Base-by-base conservation (phyloP, 2,113 vertebrate species). In the Oenanthe melanoleuca region DNA sequence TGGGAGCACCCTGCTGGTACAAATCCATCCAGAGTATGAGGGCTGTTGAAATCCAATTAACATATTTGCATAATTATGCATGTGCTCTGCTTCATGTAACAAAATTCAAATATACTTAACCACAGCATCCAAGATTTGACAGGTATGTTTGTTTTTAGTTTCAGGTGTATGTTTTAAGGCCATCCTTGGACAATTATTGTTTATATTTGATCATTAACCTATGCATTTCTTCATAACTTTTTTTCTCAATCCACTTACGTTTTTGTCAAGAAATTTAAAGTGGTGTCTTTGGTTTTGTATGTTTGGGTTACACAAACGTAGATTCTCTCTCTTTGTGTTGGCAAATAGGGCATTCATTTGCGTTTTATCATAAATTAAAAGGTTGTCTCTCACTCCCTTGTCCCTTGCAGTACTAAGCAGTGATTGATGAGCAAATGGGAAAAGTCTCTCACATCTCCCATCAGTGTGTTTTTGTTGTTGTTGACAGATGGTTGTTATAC, bases 41-140 rank as follows among this genome's bases (percentile, higher is more conserved):
- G 20, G 60, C 42, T 80, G 55, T 86, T 82, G 92, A 95, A 96
- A 93, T 86, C 74, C 79, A 90, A 14, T 95, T 94, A 93, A 90
- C 92, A 83, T 89, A 74, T 93, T 92, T 86, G 79, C 85, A 74
- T 95, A 88, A 89, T 91, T 89, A 83, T 66, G 44, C 71, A 11
- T 52, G 67, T 70, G 92, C 66, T 93, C 56, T 92, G 64, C 71
- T 89, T 93, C 72, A 38, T 5, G 3, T 78, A 90, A 86, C 40
- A 90, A 65, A 93, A 88, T 95, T 90, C 56, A 86, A 88, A 74
- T 83, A 65, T 12, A 33, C 77, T 80, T 78, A 86, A 57, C 67
- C n/a, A 33, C 88, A 88, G 67, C 6, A 0, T 1, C 75, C 69
- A 81, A 70, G 86, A 74, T 80, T 71, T 71, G 82, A 61, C 53